Percentiles rank a stretch among this genome's conserved stretches.
Conservation (phyloP, 2,113 vertebrate genomes). For the Pseudorhombus dupliciocellatus region DNA sequence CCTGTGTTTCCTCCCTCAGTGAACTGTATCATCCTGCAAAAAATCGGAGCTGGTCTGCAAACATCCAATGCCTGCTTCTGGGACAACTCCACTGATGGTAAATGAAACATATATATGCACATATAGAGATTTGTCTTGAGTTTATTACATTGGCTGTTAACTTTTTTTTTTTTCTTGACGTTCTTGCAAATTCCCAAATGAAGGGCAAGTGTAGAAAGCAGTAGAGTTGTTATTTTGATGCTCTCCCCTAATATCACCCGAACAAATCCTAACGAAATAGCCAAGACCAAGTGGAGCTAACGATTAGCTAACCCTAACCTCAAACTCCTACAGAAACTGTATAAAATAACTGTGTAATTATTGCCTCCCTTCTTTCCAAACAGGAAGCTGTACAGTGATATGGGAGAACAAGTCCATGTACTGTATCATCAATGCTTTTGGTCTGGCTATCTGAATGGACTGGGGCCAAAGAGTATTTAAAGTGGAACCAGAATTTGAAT, state of each 20-base stretch:
- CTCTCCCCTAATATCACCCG: too few relatives aligned
- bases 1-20: conserved; percentile 73
- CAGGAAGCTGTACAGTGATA: conserved; percentile 92
- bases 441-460: conserved; percentile 84
- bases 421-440: conserved; percentile 92
- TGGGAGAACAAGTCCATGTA: conserved; percentile 97
- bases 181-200: too few relatives aligned
- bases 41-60: conserved; percentile 94
- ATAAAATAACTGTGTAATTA: background rate
- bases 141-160: too few relatives aligned
- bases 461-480: background rate
- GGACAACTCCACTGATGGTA: conserved; percentile 96
- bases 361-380: background rate
- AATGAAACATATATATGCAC: background rate
- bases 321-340: too few relatives aligned
- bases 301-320: too few relatives aligned
- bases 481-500: background rate
- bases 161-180: too few relatives aligned
- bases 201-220: too few relatives aligned
- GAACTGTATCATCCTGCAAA: conserved; percentile 96
- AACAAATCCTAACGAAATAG: too few relatives aligned
- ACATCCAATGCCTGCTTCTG: conserved; percentile 95
- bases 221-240: too few relatives aligned
- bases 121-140: background rate
- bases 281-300: too few relatives aligned